phyloP scores from a whole-genome alignment of 2,113 vertebrate species.

The Bufo gargarizans region DNA sequence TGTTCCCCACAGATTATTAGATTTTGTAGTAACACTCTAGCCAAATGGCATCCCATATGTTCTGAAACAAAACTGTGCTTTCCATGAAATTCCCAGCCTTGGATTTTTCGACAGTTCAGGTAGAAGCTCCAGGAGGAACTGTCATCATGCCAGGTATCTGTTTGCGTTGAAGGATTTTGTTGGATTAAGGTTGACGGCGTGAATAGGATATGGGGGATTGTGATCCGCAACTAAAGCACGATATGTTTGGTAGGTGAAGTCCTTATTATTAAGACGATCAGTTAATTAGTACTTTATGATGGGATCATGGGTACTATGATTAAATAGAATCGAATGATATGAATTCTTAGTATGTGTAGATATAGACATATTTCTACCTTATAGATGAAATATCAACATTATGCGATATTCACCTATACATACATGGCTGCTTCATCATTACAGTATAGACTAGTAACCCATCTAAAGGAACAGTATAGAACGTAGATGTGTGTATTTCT shows the following conservation, averaged over 20 bases:
- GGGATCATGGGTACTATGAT: too few species aligned
- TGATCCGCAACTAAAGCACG: neutral
- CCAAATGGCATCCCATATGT: slow-evolving; percentile 57
- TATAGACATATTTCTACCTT: too few species aligned
- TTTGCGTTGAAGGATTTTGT: neutral
- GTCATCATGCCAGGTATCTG: neutral
- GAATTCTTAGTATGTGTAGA: too few species aligned
- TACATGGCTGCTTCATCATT: too few species aligned
- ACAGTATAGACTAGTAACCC: too few species aligned
- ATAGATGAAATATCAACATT: too few species aligned
- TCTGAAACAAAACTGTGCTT: slow-evolving; percentile 27
- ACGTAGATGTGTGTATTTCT: neutral
- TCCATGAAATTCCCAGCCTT: slow-evolving; percentile 44
- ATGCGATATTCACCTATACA: too few species aligned
- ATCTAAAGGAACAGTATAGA: too few species aligned
- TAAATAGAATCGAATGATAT: too few species aligned
- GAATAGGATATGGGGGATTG: neutral
- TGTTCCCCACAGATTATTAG: slow-evolving; percentile 43
- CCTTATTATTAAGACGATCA: neutral
- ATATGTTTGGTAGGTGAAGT: neutral
- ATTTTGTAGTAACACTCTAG: slow-evolving; percentile 34
- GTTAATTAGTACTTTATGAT: too few species aligned
- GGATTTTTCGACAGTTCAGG: slow-evolving; percentile 32
- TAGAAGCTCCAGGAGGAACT: neutral
- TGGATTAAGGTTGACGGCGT: neutral